phyloP scores from a whole-genome alignment of 2,888 invertebrate genomes.

The Tinea trinotella region DNA sequence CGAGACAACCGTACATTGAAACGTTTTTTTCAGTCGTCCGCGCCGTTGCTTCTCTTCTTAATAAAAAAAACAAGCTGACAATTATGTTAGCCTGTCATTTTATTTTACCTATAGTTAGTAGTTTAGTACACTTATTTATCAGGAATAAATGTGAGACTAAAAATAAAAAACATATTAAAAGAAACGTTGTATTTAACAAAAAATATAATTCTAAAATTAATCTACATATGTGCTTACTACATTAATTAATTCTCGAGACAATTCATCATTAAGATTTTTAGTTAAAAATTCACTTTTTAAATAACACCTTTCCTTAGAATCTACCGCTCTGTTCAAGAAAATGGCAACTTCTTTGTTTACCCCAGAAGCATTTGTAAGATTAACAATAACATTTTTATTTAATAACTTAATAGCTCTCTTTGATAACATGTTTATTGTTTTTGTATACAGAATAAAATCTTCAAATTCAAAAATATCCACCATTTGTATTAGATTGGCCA shows the following conservation, averaged over 20 bases:
- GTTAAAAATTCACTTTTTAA: conserved; percentile 36
- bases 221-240: conserved; percentile 38
- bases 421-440: conserved; percentile 40
- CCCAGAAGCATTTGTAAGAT: conserved; percentile 37
- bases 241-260: conserved; percentile 30
- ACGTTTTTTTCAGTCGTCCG: too few species aligned
- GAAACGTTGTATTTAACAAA: too few species aligned
- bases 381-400: conserved; percentile 42
- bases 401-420: conserved; percentile 47
- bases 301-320: conserved; percentile 35
- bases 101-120: too few species aligned
- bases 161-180: too few species aligned
- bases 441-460: conserved; percentile 37
- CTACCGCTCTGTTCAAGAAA: conserved; percentile 38
- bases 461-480: conserved; percentile 36
- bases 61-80: too few species aligned
- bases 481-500: conserved; percentile 39
- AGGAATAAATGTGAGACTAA: too few species aligned
- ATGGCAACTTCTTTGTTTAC: conserved; percentile 29
- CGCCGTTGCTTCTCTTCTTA: too few species aligned
- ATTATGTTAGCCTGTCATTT: too few species aligned
- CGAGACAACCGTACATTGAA: too few species aligned
- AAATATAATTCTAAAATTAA: not conserved
- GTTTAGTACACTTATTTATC: too few species aligned
- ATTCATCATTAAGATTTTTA: conserved; percentile 24